These are phyloP conservation scores for Dascillus cervinus DNA, from an alignment of 2,888 invertebrate genomes.

Conservation along the genomic window DNA sequence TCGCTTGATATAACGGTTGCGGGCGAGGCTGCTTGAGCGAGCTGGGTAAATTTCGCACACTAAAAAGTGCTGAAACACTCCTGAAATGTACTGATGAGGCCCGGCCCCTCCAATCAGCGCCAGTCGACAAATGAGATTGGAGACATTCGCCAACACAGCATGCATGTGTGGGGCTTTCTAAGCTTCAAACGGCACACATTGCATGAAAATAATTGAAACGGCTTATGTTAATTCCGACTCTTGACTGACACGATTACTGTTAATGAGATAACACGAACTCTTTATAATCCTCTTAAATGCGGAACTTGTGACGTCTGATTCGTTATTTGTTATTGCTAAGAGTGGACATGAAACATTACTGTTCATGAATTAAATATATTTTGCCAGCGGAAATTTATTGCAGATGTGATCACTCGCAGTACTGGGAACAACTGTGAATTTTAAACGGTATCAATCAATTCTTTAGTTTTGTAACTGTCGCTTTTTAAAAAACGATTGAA, in stretches of 20 bases:
- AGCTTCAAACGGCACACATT: conserved; percentile 15
- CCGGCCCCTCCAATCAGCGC: conserved; percentile 25
- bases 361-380: too few species aligned
- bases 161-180: conserved; percentile 15
- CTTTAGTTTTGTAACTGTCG: too few species aligned
- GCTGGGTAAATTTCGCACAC: conserved; percentile 19
- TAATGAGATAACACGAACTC: not conserved
- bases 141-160: conserved; percentile 29
- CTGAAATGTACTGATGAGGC: conserved; percentile 24
- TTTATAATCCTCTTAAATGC: not conserved
- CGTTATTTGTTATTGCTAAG: too few species aligned
- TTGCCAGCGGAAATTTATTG: too few species aligned
- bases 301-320: too few species aligned
- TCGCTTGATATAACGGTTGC: too few species aligned
- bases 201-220: conserved; percentile 17
- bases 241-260: not conserved
- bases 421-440: too few species aligned
- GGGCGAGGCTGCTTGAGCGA: conserved; percentile 4
- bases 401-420: too few species aligned
- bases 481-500: too few species aligned
- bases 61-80: conserved; percentile 25
- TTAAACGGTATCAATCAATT: too few species aligned
- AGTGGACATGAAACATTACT: too few species aligned
- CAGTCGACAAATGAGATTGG: conserved; percentile 31
- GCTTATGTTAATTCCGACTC: conserved; percentile 12